Conservation (phyloP, 2,113 vertebrate species). For the Platichthys stellatus region DNA sequence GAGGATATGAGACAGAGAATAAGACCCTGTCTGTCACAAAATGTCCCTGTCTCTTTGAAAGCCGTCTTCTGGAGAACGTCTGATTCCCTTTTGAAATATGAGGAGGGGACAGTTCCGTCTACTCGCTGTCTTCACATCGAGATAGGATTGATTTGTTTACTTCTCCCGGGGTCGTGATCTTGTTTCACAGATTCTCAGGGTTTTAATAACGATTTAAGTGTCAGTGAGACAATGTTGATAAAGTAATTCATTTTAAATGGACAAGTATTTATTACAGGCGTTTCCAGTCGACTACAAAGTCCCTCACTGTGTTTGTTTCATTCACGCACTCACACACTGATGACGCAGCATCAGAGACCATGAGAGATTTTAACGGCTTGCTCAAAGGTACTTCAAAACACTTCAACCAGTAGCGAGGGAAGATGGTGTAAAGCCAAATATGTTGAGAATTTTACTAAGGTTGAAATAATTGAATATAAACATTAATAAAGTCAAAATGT, state of each 20-base stretch:
- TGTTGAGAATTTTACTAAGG: no score
- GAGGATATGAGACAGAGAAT: constrained; percentile 64
- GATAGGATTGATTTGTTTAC: constrained; percentile 14
- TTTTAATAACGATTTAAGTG: background rate
- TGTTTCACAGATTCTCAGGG: no score
- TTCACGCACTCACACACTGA: no score
- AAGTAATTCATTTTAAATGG: background rate
- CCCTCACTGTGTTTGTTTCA: no score
- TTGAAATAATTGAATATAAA: no score
- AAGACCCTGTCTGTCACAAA: constrained; percentile 48
- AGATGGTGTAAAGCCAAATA: no score
- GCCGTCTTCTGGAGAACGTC: constrained; percentile 15
- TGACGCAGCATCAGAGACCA: no score
- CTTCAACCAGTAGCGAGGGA: no score
- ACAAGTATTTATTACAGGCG: background rate
- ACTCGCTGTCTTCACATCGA: constrained; percentile 21
- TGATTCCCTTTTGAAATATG: constrained; percentile 47
- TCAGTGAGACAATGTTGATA: constrained; percentile 1
- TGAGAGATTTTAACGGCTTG: no score
- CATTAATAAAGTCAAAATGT: no score
- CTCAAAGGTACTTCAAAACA: no score
- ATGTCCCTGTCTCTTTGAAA: constrained; percentile 34
- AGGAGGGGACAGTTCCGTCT: constrained; percentile 5
- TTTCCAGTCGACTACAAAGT: background rate
- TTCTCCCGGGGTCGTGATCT: background rate